phyloP scores from a whole-genome alignment of 1,140 invertebrate genomes.

The Solenopsis fugax region DNA sequence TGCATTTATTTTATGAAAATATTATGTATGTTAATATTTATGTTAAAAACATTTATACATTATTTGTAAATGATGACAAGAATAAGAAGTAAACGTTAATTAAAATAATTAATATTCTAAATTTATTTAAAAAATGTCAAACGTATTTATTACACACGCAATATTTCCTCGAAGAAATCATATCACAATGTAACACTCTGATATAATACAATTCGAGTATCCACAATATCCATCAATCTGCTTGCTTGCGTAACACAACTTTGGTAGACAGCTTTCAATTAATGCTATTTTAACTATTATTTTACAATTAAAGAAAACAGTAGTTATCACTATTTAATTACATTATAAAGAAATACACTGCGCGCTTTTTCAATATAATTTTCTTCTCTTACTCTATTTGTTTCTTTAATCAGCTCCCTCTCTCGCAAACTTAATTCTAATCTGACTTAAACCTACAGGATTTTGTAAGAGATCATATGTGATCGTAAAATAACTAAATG shows the following conservation, averaged over 20 bases:
- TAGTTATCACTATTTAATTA: background rate
- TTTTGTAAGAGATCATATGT: constrained; percentile 24
- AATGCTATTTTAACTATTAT: constrained; percentile 16
- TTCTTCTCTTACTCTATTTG: background rate
- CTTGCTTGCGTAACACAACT: constrained; percentile 11
- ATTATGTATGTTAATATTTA: background rate
- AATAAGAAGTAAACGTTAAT: constrained; percentile 25
- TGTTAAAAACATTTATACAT: background rate
- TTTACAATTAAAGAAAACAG: background rate
- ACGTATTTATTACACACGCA: background rate
- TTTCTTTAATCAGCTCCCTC: background rate
- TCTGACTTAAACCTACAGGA: background rate
- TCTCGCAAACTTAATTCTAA: background rate
- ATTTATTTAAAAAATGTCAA: constrained; percentile 51
- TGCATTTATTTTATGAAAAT: too few relatives aligned
- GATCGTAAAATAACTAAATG: constrained; percentile 5
- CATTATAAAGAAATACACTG: background rate
- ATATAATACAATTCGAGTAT: constrained; percentile 2
- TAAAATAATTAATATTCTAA: background rate
- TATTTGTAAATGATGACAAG: background rate
- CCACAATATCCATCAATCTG: constrained; percentile 16
- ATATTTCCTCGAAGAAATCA: constrained; percentile 20
- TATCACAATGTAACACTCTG: constrained; percentile 11
- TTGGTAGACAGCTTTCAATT: constrained; percentile 39
- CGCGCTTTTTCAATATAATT: background rate